phyloP scores from a whole-genome alignment of 1,140 invertebrate genomes.

The Matsumurasca onukii region DNA sequence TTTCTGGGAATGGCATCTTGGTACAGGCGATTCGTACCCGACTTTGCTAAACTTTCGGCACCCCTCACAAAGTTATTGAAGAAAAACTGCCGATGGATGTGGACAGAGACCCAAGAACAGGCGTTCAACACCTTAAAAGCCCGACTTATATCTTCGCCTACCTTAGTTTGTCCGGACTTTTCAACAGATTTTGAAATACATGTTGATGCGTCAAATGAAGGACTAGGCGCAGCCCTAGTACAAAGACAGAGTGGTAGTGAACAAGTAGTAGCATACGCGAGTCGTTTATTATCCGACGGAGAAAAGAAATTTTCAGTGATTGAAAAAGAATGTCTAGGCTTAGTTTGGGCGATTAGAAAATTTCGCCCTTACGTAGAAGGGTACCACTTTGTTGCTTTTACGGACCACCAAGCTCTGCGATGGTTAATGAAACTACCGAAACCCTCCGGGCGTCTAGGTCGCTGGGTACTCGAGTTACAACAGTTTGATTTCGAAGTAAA shows the following conservation, averaged over 20 bases:
- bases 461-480: constrained; percentile 42
- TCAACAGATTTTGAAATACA: constrained; percentile 40
- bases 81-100: constrained; percentile 39
- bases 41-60: constrained; percentile 42
- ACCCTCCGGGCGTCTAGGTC: constrained; percentile 41
- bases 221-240: constrained; percentile 43
- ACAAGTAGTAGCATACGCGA: constrained; percentile 45
- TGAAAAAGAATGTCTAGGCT: constrained; percentile 49
- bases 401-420: constrained; percentile 48
- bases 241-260: constrained; percentile 38
- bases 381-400: constrained; percentile 46
- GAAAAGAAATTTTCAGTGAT: constrained; percentile 48
- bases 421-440: constrained; percentile 47
- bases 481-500: constrained; percentile 41
- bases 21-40: constrained; percentile 46
- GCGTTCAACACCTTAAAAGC: constrained; percentile 40
- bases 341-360: constrained; percentile 46
- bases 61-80: constrained; percentile 44
- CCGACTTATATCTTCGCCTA: constrained; percentile 35
- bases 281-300: constrained; percentile 39
- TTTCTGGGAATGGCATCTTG: constrained; percentile 44
- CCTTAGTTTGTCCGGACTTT: constrained; percentile 41
- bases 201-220: constrained; percentile 44
- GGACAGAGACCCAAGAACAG: constrained; percentile 23
- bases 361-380: constrained; percentile 47